These are phyloP conservation scores for Mallotus villosus DNA, from an alignment of 2,797 vertebrate genomes.

Conservation along the genomic window DNA sequence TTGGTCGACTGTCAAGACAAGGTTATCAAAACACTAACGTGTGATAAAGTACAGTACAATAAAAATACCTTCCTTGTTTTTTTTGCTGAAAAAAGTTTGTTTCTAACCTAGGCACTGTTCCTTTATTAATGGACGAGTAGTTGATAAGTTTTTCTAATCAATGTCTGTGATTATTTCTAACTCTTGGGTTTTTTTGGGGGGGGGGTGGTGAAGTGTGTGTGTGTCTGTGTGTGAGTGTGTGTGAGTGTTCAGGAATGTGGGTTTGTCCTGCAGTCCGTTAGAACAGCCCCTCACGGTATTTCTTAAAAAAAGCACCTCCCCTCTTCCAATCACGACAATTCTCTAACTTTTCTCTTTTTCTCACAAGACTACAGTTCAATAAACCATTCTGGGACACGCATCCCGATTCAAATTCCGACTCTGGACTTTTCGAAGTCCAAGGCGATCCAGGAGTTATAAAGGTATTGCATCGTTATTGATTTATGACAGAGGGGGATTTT, in stretches of 20 bases:
- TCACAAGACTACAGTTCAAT: conserved; percentile 77
- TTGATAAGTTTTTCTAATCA: too few relatives aligned
- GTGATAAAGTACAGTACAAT: neutral
- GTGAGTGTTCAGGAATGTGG: conserved; percentile 76
- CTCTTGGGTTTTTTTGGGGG: too few relatives aligned
- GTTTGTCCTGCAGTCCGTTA: conserved; percentile 76
- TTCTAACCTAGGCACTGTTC: too few relatives aligned
- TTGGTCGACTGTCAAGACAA: neutral
- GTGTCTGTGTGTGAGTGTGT: neutral
- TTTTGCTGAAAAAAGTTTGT: too few relatives aligned
- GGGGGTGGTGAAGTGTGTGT: too few relatives aligned
- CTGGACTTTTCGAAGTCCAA: conserved; percentile 68
- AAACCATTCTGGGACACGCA: conserved; percentile 73
- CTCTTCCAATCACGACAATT: conserved; percentile 80
- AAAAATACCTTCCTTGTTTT: too few relatives aligned
- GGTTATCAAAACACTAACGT: neutral
- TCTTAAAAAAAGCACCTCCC: conserved; percentile 75
- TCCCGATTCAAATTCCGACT: conserved; percentile 76
- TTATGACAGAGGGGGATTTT: conserved; percentile 38
- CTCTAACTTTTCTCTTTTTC: conserved; percentile 80
- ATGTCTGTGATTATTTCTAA: too few relatives aligned
- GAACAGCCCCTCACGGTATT: conserved; percentile 67
- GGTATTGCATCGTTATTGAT: conserved; percentile 63
- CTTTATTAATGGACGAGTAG: too few relatives aligned
- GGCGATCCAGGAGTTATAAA: conserved; percentile 63